These are phyloP conservation scores for Drosophila orena DNA, from an alignment of 1,140 invertebrate genomes.

Conservation along the genomic window DNA sequence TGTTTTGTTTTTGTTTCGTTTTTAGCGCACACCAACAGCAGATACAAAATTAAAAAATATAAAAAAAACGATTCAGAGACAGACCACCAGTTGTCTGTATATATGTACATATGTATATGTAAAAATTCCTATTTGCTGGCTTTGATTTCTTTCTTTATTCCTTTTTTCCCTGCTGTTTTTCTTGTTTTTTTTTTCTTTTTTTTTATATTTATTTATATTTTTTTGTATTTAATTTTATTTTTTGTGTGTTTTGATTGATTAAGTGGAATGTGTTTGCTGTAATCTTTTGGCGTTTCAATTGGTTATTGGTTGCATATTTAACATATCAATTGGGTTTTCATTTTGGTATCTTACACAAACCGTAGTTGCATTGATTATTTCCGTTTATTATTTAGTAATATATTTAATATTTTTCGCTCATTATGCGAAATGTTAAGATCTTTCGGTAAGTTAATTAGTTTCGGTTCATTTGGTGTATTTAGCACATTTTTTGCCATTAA, in stretches of 20 bases:
- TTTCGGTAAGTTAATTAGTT: background rate
- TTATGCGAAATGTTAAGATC: too few species aligned
- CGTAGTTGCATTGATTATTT: background rate
- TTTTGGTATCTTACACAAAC: background rate
- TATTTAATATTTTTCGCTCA: too few species aligned
- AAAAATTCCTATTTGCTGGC: conserved; percentile 36
- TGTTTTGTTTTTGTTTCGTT: conserved; percentile 34
- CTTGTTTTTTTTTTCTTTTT: conserved; percentile 29
- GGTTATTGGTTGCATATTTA: conserved; percentile 27
- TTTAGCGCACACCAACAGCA: conserved; percentile 31
- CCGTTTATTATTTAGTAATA: background rate
- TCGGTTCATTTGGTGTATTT: background rate
- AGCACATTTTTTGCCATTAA: too few species aligned
- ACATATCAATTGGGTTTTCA: conserved; percentile 8
- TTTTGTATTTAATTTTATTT: conserved; percentile 2
- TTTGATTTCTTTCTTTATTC: conserved; percentile 60
- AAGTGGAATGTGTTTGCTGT: conserved; percentile 42
- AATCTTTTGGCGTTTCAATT: conserved; percentile 33
- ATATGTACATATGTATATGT: conserved; percentile 13
- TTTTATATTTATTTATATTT: conserved; percentile 18
- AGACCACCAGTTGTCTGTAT: conserved; percentile 20
- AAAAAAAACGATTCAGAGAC: conserved; percentile 8
- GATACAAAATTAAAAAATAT: conserved; percentile 20
- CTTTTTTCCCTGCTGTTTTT: conserved; percentile 14
- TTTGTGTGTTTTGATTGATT: conserved; percentile 26